phyloP scores from a whole-genome alignment of 35 echinoderm and acorn worm species.

The Patiria miniata region DNA sequence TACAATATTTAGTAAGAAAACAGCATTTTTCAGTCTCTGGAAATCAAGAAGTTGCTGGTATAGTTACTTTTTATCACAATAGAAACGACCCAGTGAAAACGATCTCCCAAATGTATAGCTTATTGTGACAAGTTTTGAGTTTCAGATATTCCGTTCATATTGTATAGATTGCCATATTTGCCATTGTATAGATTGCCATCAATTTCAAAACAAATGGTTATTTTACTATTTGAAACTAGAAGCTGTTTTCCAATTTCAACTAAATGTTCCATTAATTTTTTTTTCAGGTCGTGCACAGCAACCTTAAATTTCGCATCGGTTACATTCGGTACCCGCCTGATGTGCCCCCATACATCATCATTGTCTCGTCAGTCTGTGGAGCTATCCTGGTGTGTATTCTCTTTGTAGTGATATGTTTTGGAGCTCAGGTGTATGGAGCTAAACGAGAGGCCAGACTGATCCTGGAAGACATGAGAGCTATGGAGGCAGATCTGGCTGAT shows the following conservation, averaged over 20 bases:
- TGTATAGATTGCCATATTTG: not conserved
- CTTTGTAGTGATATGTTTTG: not conserved
- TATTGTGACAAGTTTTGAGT: too few species aligned
- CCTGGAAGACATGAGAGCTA: conserved; percentile 11
- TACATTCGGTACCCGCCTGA: not conserved
- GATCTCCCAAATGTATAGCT: too few species aligned
- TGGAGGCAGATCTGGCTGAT: conserved; percentile 35
- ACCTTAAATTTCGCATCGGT: conserved; percentile 17
- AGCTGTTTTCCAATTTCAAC: not conserved
- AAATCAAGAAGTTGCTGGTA: too few species aligned
- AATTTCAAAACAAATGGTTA: not conserved
- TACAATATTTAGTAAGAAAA: too few species aligned
- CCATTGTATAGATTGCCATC: not conserved
- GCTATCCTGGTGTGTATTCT: conserved; percentile 25
- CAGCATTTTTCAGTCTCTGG: too few species aligned
- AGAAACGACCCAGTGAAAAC: too few species aligned
- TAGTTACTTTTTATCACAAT: too few species aligned
- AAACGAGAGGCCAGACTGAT: conserved; percentile 16
- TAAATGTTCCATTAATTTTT: not conserved
- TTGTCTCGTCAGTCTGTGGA: not conserved
- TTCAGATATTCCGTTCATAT: not conserved
- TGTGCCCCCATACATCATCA: not conserved
- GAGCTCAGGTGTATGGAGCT: not conserved
- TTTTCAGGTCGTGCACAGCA: conserved; percentile 19
- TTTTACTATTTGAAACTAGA: not conserved